A percentile compares a stretch with the other conserved stretches of the same genome.
Evolutionary conservation across 2,888 invertebrate species (phyloP).

Genomic region (Hypomecis punctinalis): DNA sequence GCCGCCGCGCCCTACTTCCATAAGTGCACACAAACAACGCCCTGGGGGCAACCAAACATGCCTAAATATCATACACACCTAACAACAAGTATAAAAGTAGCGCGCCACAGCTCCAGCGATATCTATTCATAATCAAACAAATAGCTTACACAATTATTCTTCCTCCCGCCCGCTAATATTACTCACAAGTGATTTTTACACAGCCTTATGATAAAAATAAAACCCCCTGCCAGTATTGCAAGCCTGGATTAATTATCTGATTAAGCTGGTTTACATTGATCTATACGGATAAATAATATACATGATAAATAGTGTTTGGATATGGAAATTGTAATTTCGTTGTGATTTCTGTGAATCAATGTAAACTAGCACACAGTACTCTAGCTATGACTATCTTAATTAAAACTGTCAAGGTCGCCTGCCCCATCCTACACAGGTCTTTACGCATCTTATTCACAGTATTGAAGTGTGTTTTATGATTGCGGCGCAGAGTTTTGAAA

Average conservation of each 20-base stretch:
- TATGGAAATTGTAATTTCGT: neutral
- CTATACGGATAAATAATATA: neutral
- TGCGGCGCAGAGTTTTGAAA: no score
- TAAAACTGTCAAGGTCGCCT: constrained; percentile 47
- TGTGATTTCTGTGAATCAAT: constrained; percentile 16
- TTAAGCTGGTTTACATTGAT: constrained; percentile 43
- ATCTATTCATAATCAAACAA: constrained; percentile 23
- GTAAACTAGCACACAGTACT: constrained; percentile 46
- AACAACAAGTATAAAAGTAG: constrained; percentile 64
- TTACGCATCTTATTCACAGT: constrained; percentile 8
- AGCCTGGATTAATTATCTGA: constrained; percentile 58
- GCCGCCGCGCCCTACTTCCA: constrained; percentile 66
- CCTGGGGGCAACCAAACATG: constrained; percentile 68
- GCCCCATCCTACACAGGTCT: constrained; percentile 29
- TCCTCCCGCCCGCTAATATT: constrained; percentile 59
- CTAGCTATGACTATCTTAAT: constrained; percentile 64
- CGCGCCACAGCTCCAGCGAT: constrained; percentile 44
- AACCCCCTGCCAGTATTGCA: constrained; percentile 73
- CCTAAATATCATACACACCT: constrained; percentile 58
- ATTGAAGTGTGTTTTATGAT: no score
- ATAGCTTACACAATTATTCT: constrained; percentile 42
- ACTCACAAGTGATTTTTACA: constrained; percentile 74
- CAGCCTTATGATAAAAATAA: constrained; percentile 76
- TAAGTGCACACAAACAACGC: constrained; percentile 61
- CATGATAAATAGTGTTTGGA: neutral